Evolutionary conservation across 2,113 vertebrate genomes (phyloP).

Genomic region (Gadus chalcogrammus): DNA sequence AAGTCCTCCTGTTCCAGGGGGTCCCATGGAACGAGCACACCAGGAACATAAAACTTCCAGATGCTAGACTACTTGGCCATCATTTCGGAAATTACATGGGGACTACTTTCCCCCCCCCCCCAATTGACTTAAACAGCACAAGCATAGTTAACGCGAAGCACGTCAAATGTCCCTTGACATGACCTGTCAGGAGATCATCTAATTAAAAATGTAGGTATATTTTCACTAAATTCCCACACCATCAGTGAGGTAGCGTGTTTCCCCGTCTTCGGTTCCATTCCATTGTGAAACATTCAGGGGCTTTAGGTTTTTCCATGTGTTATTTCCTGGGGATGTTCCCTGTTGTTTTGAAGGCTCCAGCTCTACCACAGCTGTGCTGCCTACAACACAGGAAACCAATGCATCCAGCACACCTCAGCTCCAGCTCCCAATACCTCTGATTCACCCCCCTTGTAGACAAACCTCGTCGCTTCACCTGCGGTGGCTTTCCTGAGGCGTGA

Average conservation of each 20-base stretch:
- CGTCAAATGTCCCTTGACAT: no score
- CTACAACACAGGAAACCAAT: neutral
- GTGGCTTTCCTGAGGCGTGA: neutral
- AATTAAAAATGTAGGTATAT: neutral
- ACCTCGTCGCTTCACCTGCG: neutral
- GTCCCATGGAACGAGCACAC: neutral
- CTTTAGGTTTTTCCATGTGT: neutral
- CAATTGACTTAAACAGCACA: no score
- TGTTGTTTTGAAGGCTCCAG: neutral
- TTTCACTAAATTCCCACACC: neutral
- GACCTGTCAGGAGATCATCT: no score
- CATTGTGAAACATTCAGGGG: neutral
- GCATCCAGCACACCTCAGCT: neutral
- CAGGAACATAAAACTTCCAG: slow-evolving; percentile 18
- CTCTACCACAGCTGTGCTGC: neutral
- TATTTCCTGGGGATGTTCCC: slow-evolving; percentile 4
- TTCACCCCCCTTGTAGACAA: neutral
- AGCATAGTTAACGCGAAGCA: neutral
- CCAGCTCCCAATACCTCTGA: neutral
- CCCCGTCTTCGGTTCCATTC: neutral
- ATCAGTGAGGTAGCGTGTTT: neutral
- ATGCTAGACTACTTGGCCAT: slow-evolving; percentile 23
- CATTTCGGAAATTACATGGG: slow-evolving; percentile 9
- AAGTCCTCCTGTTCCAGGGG: slow-evolving; percentile 28
- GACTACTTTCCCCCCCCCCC: neutral